Conservation (phyloP, 1,140 invertebrate genomes). For the Delia radicum region DNA sequence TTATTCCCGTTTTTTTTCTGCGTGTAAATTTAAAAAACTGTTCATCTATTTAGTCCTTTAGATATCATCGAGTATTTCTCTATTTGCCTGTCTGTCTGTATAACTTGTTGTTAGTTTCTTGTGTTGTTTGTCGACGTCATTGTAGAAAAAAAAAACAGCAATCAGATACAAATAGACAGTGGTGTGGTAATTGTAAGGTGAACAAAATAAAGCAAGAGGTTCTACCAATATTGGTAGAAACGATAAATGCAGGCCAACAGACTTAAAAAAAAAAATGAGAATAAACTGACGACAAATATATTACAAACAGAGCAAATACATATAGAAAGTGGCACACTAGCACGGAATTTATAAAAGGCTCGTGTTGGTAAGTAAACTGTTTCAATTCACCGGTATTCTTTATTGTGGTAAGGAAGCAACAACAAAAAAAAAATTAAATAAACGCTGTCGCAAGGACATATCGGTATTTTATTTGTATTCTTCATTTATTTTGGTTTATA, state of each 20-base stretch:
- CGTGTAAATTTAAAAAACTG: neutral
- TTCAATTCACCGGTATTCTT: conserved; percentile 46
- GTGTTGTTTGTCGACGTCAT: neutral
- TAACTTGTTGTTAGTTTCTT: conserved; percentile 6
- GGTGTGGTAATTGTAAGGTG: neutral
- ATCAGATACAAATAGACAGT: neutral
- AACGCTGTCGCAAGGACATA: conserved; percentile 8
- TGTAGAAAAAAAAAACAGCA: neutral
- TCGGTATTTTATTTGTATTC: neutral
- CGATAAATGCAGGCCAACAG: neutral
- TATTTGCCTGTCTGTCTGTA: neutral
- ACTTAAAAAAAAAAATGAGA: neutral
- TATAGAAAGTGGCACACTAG: neutral
- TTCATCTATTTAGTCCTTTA: neutral
- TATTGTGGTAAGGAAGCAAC: neutral
- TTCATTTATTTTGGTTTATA: neutral
- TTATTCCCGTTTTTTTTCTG: too few relatives aligned
- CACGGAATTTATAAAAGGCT: conserved; percentile 46
- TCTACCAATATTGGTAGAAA: conserved; percentile 12
- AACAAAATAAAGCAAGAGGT: too few relatives aligned
- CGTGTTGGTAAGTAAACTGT: conserved; percentile 36
- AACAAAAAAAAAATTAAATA: too few relatives aligned
- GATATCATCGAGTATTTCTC: too few relatives aligned
- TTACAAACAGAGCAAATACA: neutral
- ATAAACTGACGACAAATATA: neutral